phyloP scores from a whole-genome alignment of 2,113 vertebrate genomes.

The Glaucidium brasilianum region DNA sequence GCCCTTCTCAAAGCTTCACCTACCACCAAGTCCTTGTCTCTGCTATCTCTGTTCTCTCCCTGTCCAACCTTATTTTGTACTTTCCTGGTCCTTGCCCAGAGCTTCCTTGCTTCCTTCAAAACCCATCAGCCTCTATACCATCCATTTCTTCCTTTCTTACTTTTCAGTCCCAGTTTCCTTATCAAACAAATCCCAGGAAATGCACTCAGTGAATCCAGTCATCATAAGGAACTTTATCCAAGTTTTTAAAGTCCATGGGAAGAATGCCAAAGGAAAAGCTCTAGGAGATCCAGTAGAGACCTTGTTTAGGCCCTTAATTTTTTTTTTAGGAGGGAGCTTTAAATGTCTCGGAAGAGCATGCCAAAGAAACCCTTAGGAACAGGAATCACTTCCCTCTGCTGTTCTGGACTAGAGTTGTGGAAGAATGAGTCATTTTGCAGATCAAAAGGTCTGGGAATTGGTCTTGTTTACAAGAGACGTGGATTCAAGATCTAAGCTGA shows the following conservation, averaged over 20 bases:
- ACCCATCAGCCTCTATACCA: background rate
- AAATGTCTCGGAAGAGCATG: background rate
- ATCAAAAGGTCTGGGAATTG: constrained; percentile 65
- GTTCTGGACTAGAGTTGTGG: background rate
- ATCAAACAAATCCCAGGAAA: background rate
- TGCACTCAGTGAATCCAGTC: background rate
- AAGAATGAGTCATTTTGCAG: constrained; percentile 62
- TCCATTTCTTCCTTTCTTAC: background rate
- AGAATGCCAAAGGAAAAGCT: background rate
- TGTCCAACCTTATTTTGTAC: background rate
- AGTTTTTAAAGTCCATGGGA: background rate
- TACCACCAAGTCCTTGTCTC: background rate
- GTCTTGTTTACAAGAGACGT: constrained; percentile 52
- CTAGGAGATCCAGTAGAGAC: background rate
- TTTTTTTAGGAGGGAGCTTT: background rate
- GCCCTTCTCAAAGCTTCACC: background rate
- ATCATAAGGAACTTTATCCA: background rate
- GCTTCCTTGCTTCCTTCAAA: background rate
- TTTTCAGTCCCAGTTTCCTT: background rate
- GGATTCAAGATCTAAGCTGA: constrained; percentile 57
- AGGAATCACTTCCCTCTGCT: background rate
- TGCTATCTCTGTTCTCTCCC: background rate
- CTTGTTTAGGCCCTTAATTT: background rate
- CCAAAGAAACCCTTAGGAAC: background rate
- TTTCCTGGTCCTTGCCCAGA: background rate